phyloP scores from a whole-genome alignment of 2,113 vertebrate species.

The Passerina amoena region DNA sequence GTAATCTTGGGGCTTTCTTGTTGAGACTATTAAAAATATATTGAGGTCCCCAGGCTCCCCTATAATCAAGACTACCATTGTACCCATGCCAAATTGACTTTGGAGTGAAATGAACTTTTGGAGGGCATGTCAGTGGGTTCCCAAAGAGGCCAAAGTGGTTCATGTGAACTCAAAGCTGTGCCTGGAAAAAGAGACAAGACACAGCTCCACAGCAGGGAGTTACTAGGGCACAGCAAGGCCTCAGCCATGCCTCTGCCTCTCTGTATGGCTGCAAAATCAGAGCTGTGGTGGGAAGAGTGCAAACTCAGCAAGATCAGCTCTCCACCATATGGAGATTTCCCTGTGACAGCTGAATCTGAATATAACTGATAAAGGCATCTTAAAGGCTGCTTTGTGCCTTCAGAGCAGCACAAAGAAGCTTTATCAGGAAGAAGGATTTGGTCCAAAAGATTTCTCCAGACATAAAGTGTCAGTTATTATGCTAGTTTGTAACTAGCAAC shows the following conservation, averaged over 20 bases:
- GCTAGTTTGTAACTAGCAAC: neutral
- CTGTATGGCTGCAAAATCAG: neutral
- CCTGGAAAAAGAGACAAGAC: neutral
- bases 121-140: neutral
- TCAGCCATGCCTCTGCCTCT: neutral
- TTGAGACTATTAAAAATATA: neutral
- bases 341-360: slow-evolving; percentile 36
- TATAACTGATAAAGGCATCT: neutral
- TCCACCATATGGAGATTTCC: slow-evolving; percentile 24
- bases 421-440: neutral
- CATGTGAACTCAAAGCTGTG: neutral
- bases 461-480: neutral
- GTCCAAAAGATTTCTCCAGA: slow-evolving; percentile 27
- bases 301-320: slow-evolving; percentile 28
- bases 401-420: neutral
- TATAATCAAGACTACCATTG: neutral
- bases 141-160: neutral
- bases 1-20: neutral
- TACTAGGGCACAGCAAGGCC: neutral
- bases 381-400: slow-evolving; percentile 14
- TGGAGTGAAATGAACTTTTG: neutral
- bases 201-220: neutral
- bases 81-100: neutral
- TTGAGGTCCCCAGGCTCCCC: neutral
- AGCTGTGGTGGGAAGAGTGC: neutral